A percentile compares a stretch with the other conserved stretches of the same genome.
These are phyloP conservation scores for Lasiommata megera DNA, from an alignment of 2,888 invertebrate species.

Conservation along the genomic window DNA sequence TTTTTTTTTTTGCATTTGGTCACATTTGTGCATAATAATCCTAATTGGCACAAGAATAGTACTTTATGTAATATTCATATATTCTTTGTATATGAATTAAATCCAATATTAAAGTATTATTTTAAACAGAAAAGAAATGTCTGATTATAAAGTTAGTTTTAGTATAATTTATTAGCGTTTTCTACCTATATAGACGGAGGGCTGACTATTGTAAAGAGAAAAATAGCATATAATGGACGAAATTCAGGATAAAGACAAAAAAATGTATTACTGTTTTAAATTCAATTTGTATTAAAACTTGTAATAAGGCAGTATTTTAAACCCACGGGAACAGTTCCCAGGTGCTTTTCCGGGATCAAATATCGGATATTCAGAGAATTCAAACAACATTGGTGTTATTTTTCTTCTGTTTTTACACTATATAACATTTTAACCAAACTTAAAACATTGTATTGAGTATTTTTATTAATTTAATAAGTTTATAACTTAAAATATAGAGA, in stretches of 20 bases:
- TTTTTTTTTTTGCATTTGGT: constrained; percentile 7
- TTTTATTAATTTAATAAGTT: neutral
- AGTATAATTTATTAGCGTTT: neutral
- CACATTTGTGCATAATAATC: neutral
- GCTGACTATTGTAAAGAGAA: neutral
- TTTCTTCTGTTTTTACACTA: no score
- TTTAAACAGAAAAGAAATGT: no score
- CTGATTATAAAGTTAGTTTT: no score
- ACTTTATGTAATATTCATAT: neutral
- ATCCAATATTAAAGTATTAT: no score
- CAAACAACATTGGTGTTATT: no score
- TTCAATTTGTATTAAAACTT: neutral
- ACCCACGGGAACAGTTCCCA: no score
- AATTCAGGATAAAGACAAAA: neutral
- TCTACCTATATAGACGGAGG: constrained; percentile 1
- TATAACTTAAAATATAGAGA: constrained; percentile 3
- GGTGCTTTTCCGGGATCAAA: no score
- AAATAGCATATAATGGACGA: constrained; percentile 3
- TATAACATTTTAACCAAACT: no score
- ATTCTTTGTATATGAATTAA: no score
- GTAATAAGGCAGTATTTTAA: neutral
- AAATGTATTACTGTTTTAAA: neutral
- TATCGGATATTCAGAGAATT: no score
- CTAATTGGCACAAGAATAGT: constrained; percentile 7
- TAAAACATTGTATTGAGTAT: constrained; percentile 8